Percentiles rank a stretch among this genome's conserved stretches.
Evolutionary conservation across 64 coral and sea anemone genomes (phyloP).

Genomic region (Pocillopora damicornis): DNA sequence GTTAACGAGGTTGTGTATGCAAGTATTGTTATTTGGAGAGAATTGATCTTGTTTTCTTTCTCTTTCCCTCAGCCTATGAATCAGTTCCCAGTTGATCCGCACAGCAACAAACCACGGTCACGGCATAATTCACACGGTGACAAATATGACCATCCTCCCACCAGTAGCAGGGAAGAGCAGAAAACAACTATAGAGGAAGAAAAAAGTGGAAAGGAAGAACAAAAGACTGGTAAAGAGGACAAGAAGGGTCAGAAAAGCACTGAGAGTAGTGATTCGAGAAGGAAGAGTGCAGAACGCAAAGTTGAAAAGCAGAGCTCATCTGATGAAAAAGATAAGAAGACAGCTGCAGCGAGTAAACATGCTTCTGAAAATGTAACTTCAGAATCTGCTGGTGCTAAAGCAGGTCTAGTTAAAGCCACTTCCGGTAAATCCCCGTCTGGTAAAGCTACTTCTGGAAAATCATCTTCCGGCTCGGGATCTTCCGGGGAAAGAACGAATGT

Average conservation of each 20-base stretch:
- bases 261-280: background rate
- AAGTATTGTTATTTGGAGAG: background rate
- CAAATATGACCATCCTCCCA: conserved; percentile 35
- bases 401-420: background rate
- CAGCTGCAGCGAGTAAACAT: background rate
- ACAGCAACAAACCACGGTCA: conserved; percentile 63
- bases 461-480: background rate
- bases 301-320: background rate
- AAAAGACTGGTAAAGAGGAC: background rate
- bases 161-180: conserved; percentile 15
- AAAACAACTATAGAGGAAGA: conserved; percentile 26
- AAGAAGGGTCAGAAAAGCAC: background rate
- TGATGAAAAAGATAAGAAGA: background rate
- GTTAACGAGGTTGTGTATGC: too few species aligned
- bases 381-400: background rate
- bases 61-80: conserved; percentile 55
- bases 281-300: background rate
- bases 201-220: background rate
- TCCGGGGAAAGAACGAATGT: background rate
- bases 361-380: background rate
- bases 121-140: conserved; percentile 68
- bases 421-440: background rate
- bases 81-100: conserved; percentile 89
- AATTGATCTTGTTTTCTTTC: background rate
- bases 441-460: background rate